Conservation (phyloP, 1,140 invertebrate genomes). For the Saccostrea glomerata region DNA sequence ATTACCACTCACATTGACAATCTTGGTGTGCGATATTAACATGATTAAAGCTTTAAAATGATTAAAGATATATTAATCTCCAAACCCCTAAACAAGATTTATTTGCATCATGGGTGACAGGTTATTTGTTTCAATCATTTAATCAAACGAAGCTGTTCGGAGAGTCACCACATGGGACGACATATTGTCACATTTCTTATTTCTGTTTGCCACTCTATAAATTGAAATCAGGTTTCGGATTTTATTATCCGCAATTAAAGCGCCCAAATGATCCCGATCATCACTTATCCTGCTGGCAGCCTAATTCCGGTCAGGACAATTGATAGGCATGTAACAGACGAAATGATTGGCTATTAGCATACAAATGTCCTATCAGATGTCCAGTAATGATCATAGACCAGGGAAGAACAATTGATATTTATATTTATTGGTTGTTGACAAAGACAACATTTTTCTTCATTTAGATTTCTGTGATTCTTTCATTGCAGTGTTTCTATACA, state of each 20-base stretch:
- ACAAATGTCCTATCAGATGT: constrained; percentile 57
- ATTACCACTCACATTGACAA: no score
- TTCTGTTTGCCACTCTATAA: constrained; percentile 57
- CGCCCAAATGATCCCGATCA: constrained; percentile 57
- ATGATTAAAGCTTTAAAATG: neutral
- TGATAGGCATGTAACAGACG: constrained; percentile 55
- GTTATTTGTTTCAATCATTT: constrained; percentile 57
- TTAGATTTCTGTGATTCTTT: neutral
- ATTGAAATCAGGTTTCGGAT: constrained; percentile 63
- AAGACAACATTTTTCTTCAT: constrained; percentile 26
- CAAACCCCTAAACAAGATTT: constrained; percentile 15
- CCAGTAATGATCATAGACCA: neutral
- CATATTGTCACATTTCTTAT: constrained; percentile 55
- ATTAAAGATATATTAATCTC: neutral
- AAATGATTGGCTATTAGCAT: constrained; percentile 63
- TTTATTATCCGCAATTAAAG: constrained; percentile 61
- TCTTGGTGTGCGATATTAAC: no score
- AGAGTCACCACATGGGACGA: constrained; percentile 50
- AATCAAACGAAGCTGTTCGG: constrained; percentile 53
- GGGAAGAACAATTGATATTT: constrained; percentile 29
- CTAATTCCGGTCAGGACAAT: constrained; percentile 56
- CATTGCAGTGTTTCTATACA: neutral
- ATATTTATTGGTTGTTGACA: constrained; percentile 35
- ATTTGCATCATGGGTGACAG: constrained; percentile 57
- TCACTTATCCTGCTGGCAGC: constrained; percentile 55